Evolutionary conservation across 2,113 vertebrate genomes (phyloP), one percentile per base, ranked within the genome.

Genomic region (Chlamydotis undulata): DNA sequence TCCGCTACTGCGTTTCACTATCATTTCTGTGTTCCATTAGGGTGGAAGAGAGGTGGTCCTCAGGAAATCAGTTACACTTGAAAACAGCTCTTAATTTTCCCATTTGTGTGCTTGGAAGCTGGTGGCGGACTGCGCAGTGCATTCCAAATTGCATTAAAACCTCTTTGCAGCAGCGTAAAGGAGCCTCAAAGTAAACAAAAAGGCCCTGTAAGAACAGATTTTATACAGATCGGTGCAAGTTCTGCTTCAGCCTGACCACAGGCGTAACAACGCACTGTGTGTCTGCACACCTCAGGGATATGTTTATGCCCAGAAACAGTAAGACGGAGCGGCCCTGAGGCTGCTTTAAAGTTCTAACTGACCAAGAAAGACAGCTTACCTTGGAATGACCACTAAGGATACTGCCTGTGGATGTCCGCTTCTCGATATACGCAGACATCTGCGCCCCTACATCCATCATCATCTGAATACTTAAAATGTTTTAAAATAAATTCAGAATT

Each of bases 1-100:
- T 83, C 74, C 79, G 94, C 87, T 90, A 89, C 95, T 41, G 89
- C 93, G 13, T 80, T 87, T 94, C 78, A 55, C 89, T 76, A 83
- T 83, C 92, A 87, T 55, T 85, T 78, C 87, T 31, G 37, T 61
- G 87, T 69, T 87, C 83, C 37, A 8, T 59, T 74, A 75, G 47
- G 23, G 68, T 3, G 12, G 69, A 86, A 43, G 90, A 87, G 91
- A 90, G 87, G 74, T 63, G 87, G 81, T 86, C 81, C 77, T 79
- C 74, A 73, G 94, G 83, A 96, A 78, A 87, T 47, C 89, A 63
- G 94, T 80, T 25, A 31, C 67, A 11, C 95, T 61, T 33, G 33
- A 19, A 49, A 93, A 35, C 70, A 96, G 93, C 92, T 93, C 85
- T 5, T 75, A 65, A 53, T 21, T 86, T 47, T 76, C 70, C 85